Evolutionary conservation across 1,140 invertebrate genomes (phyloP).

Genomic region (Delia radicum): DNA sequence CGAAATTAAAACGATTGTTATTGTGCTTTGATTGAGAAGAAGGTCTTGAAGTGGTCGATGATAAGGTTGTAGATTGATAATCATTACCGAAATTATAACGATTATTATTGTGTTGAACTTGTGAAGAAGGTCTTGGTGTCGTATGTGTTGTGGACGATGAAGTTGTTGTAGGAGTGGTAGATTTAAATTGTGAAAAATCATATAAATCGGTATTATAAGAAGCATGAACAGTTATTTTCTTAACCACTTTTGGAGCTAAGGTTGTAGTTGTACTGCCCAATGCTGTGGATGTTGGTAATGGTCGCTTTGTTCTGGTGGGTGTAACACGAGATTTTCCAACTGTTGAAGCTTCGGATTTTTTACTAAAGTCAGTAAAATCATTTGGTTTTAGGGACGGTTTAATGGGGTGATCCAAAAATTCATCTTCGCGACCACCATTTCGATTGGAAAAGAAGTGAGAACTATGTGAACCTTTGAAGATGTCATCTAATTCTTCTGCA

Average conservation of each 20-base stretch:
- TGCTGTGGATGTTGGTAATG: conserved; percentile 15
- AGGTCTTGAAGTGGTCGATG: no score
- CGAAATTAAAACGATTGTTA: no score
- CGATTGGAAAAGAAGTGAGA: conserved; percentile 66
- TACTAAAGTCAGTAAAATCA: conserved; percentile 45
- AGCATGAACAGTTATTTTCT: conserved; percentile 45
- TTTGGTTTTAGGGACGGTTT: conserved; percentile 35
- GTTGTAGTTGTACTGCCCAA: conserved; percentile 29
- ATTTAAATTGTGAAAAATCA: conserved; percentile 35
- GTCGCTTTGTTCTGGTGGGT: conserved; percentile 19
- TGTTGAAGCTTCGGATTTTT: conserved; percentile 38
- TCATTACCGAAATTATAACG: conserved; percentile 46
- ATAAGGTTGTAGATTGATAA: no score
- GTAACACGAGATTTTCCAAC: conserved; percentile 32
- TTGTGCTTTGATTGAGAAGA: no score
- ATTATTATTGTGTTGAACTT: neutral
- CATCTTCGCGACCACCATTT: conserved; percentile 58
- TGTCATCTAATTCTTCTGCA: conserved; percentile 57
- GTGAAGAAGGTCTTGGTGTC: conserved; percentile 32
- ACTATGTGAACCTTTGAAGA: conserved; percentile 64
- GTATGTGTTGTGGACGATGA: conserved; percentile 29
- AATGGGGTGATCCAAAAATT: conserved; percentile 53
- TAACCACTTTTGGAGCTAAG: conserved; percentile 34
- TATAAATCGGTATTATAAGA: conserved; percentile 43
- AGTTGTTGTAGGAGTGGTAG: conserved; percentile 31